phyloP scores from a whole-genome alignment of 2,113 vertebrate genomes.

The Willisornis vidua region DNA sequence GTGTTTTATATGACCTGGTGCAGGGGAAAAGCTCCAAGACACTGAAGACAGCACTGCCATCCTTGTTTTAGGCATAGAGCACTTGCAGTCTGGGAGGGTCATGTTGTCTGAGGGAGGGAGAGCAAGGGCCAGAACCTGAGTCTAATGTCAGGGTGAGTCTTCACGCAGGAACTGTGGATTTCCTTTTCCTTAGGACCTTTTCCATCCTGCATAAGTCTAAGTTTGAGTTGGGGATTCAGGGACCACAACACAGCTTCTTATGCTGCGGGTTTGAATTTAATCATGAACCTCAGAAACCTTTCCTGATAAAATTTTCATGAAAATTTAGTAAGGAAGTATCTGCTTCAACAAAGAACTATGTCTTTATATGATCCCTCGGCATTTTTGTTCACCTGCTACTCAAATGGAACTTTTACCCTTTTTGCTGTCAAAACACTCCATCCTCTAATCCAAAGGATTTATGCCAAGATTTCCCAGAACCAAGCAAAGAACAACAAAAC shows the following conservation, averaged over 20 bases:
- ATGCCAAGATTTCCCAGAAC: neutral
- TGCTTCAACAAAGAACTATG: neutral
- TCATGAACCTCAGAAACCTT: neutral
- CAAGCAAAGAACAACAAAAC: neutral
- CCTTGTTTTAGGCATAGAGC: neutral
- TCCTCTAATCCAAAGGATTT: neutral
- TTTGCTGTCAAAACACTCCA: neutral
- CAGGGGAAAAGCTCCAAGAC: neutral
- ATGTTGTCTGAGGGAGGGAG: neutral
- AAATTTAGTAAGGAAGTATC: neutral
- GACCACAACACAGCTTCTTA: neutral
- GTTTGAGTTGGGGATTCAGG: neutral
- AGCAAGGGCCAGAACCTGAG: neutral
- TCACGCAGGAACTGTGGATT: neutral
- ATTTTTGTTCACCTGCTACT: neutral
- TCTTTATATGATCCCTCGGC: neutral
- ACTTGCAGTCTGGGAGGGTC: neutral
- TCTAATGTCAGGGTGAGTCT: neutral
- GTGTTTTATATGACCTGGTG: neutral
- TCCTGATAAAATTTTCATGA: neutral
- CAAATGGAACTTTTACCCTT: neutral
- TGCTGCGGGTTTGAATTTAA: neutral
- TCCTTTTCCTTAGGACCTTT: neutral
- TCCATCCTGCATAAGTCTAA: neutral
- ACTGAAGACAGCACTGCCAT: fast-evolving